Conservation (phyloP, 37 sponge, comb jelly and placozoan genomes). For the Mnemiopsis leidyi region DNA sequence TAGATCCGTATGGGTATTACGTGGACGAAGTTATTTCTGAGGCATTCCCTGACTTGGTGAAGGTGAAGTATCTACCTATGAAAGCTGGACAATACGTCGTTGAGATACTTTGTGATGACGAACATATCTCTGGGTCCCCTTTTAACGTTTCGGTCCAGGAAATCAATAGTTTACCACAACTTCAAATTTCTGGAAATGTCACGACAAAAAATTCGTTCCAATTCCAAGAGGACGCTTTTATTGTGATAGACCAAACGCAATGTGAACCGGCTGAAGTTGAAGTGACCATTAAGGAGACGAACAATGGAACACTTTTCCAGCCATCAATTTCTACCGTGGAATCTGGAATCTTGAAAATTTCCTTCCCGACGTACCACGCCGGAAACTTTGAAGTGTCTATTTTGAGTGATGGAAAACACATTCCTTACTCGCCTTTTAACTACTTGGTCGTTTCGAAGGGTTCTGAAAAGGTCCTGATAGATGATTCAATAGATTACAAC, state of each 20-base stretch:
- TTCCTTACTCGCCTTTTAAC: constrained; percentile 12
- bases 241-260: background rate
- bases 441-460: background rate
- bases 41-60: background rate
- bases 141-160: background rate
- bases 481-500: background rate
- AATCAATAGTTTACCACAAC: background rate
- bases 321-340: background rate
- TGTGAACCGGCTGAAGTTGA: background rate
- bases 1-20: background rate
- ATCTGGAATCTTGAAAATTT: background rate
- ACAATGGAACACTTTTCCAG: background rate
- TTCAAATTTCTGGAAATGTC: background rate
- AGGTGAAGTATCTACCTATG: background rate
- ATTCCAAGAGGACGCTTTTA: background rate
- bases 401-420: background rate
- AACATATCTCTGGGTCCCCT: background rate
- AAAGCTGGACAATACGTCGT: background rate
- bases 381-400: constrained; percentile 4
- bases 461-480: background rate
- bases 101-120: constrained; percentile 17
- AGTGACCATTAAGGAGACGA: background rate
- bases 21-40: background rate
- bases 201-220: background rate
- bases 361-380: constrained; percentile 1